Base-by-base conservation (phyloP, 2,888 invertebrate species). In the Ecliptopera silaceata region DNA sequence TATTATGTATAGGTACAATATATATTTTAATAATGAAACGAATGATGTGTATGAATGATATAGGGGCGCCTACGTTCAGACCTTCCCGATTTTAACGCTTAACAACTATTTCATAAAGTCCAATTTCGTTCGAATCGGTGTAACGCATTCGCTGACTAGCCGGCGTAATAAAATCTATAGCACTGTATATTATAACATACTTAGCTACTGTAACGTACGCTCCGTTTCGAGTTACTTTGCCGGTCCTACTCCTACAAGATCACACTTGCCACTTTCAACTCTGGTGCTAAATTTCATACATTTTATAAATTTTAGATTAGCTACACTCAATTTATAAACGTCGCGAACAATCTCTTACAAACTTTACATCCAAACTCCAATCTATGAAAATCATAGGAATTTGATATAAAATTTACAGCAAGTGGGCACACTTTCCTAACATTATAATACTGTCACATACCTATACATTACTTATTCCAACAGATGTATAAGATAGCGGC, bases 31-130 rank as follows among this genome's bases (percentile, higher is more conserved):
- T 79, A 79, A 76, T 78, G 83, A 81, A 84, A 82, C 78, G 71
- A 82, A 65, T 86, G 88, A 88, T 87, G 87, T 88, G 87, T 88
- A 82, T 74, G 78, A 76, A 81, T 87, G 86, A 86, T 88, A 86
- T 87, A 67, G 75, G 76, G 80, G 74, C 73, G 71, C 62, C 69
- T 58, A 59, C 32, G 42, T 49, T 48, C 61, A 54, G 59, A 65
- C 60, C 65, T 42, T 52, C 61, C 57, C 63, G 54, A 59, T 54
- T 59, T 64, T 59, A 64, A 66, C 62, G 56, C 65, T 65, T 68
- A 66, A 41, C 50, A 49, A 56, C 51, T 56, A 59, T 59, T 46
- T 56, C 54, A 63, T 60, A 54, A 52, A 45, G 54, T 63, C 59
- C 61, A 59, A 64, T 61, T 64, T 59, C 51, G 47, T 48, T 62